Conservation (phyloP, 2,888 invertebrate genomes). For the Agonopterix alstromeriana region DNA sequence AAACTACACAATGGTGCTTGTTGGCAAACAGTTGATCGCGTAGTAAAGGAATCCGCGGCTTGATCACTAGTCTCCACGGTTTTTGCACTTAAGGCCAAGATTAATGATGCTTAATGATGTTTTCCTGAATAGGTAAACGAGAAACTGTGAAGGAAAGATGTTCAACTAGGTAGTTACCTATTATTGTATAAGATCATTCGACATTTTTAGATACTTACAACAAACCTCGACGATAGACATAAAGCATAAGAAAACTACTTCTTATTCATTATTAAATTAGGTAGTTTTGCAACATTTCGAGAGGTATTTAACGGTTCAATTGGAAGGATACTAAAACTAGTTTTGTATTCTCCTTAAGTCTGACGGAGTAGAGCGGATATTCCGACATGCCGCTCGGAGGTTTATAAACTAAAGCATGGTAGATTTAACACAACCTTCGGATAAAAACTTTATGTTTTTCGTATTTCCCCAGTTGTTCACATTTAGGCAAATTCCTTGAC, state of each 20-base stretch:
- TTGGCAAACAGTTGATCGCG: conserved; percentile 39
- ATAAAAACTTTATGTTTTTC: background rate
- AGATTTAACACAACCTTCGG: background rate
- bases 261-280: background rate
- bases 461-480: background rate
- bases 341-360: conserved; percentile 21
- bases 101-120: conserved; percentile 18
- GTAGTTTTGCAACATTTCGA: conserved; percentile 5
- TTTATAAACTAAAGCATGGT: background rate
- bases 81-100: conserved; percentile 50
- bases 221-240: background rate
- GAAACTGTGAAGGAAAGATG: background rate
- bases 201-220: background rate
- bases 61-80: conserved; percentile 37
- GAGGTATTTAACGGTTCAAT: conserved; percentile 3
- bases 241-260: background rate
- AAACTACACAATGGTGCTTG: conserved; percentile 26
- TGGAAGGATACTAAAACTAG: conserved; percentile 4
- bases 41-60: conserved; percentile 39
- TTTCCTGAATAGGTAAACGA: conserved; percentile 9
- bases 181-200: background rate
- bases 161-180: background rate
- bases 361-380: conserved; percentile 2
- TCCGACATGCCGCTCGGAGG: background rate
- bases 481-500: no score